Evolutionary conservation across 2,113 vertebrate genomes (phyloP).

Genomic region (Gavia stellata): DNA sequence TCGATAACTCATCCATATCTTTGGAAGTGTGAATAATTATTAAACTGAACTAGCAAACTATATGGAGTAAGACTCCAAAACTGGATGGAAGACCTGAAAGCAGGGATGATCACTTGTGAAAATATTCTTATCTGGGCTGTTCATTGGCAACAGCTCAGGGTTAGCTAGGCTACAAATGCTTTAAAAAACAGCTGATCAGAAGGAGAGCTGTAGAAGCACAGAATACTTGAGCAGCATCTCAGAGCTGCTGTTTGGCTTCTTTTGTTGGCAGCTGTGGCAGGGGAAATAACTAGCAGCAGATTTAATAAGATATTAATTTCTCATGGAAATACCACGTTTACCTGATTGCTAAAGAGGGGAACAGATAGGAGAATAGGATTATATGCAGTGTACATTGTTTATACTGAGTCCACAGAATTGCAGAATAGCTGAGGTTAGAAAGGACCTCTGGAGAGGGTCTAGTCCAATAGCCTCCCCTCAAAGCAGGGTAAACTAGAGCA

Average conservation of each 20-base stretch:
- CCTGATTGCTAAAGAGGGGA: background rate
- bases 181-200: background rate
- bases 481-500: background rate
- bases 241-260: background rate
- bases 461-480: background rate
- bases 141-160: background rate
- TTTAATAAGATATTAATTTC: background rate
- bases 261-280: background rate
- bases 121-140: background rate
- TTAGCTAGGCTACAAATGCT: background rate
- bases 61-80: background rate
- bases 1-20: background rate
- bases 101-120: background rate
- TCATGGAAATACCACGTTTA: background rate
- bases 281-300: background rate
- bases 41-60: background rate
- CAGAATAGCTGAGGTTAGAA: background rate
- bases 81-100: background rate
- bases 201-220: background rate
- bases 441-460: background rate
- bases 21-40: background rate
- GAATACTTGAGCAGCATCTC: background rate
- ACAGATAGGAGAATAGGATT: background rate
- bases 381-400: background rate
- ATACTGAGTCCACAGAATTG: fast-evolving